Base-by-base conservation (phyloP, 2,113 vertebrate species). In the Hystrix cristata region DNA sequence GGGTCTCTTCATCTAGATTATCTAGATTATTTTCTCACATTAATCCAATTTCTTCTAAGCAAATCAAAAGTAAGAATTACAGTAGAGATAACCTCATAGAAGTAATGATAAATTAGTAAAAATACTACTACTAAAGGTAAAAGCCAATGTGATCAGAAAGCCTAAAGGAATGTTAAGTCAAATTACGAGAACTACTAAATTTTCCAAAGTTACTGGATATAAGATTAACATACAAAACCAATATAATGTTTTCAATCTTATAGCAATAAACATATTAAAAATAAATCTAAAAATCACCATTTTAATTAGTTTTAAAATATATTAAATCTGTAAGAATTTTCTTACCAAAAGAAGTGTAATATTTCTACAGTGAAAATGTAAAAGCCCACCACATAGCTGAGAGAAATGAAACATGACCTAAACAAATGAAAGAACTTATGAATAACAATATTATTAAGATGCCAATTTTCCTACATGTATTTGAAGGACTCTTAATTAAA, bases 391-490 rank as follows among this genome's bases (percentile, higher is more conserved):
- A 31, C 0, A 55, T 31, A 48, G 34, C 10, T 59, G 11, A 93
- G 23, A 81, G n/a, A 91, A 87, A 84, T 76, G 34, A 82, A 94
- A 81, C 13, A 57, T 71, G 4, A 59, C 11, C 57, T 88, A 85
- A 71, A 59, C 34, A 65, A 79, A 72, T 29, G 29, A 74, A 8
- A 79, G 31, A 57, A 87, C 48, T 91, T 81, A 64, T 85, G 19
- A 64, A 91, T 81, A 71, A 91, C 21, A 62, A 21, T 90, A 74
- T 74, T 95, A 16, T 87, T 87, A 88, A 53, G 11, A 53, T 90
- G 51, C 79, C 23, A 79, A 7, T 25, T 60, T 29, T 87, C 25
- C 31, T 69, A 84, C 31, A 38, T 38, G 94, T 43, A 87, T 69
- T 79, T 7, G 51, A 19, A 59, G 12, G 60, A 78, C 48, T 69